A percentile compares a stretch with the other conserved stretches of the same genome.
phyloP scores from a whole-genome alignment of 2,113 vertebrate species.

The Pycnonotus jocosus region DNA sequence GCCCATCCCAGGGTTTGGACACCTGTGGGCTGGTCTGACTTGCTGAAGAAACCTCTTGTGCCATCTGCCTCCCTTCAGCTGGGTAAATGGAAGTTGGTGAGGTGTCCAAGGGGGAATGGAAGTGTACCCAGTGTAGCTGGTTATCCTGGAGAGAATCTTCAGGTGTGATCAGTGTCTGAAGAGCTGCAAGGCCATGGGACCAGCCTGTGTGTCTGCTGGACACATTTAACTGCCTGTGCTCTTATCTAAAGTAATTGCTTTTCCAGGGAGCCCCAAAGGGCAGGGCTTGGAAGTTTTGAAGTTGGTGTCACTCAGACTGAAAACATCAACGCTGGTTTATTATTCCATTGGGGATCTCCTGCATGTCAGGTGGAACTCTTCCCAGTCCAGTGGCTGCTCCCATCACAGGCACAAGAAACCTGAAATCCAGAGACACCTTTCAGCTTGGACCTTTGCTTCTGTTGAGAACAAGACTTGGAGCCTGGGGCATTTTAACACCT shows the following conservation, averaged over 20 bases:
- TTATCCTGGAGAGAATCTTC: neutral
- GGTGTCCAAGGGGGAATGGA: neutral
- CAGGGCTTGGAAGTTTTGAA: too few relatives aligned
- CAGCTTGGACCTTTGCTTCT: neutral
- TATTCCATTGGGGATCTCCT: too few relatives aligned
- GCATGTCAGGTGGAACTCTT: too few relatives aligned
- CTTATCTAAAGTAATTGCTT: too few relatives aligned
- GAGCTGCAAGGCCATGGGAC: neutral
- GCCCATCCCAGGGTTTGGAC: neutral
- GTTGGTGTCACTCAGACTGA: too few relatives aligned
- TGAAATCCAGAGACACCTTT: neutral
- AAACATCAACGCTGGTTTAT: too few relatives aligned
- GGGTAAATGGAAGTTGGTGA: neutral
- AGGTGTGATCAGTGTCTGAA: neutral
- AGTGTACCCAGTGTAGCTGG: neutral
- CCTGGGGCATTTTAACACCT: neutral
- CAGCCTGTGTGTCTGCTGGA: too few relatives aligned
- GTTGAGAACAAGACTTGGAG: neutral
- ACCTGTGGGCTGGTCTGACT: neutral
- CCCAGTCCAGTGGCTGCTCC: too few relatives aligned
- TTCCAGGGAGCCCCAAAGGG: too few relatives aligned
- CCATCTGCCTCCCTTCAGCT: neutral
- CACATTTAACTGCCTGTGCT: too few relatives aligned
- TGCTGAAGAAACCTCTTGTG: neutral
- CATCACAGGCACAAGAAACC: neutral